Percentiles rank a stretch among this genome's conserved stretches.
Evolutionary conservation across 2,888 invertebrate species (phyloP).

Genomic region (Plebejus anna): DNA sequence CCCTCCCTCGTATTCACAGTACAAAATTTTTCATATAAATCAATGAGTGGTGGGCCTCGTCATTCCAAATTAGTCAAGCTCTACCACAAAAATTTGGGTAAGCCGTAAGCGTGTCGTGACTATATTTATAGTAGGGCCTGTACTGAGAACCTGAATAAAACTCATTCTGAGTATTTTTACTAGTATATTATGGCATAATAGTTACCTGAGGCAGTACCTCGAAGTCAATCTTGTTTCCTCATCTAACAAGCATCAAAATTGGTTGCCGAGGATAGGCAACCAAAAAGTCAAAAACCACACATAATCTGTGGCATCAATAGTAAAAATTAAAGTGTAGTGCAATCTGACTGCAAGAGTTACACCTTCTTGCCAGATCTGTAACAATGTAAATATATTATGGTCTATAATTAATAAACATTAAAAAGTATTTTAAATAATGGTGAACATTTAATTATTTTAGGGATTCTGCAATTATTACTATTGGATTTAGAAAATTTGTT

Average conservation of each 20-base stretch:
- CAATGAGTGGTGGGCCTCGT: too few species aligned
- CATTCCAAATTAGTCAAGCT: too few species aligned
- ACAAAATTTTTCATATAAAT: too few species aligned
- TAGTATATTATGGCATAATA: not conserved
- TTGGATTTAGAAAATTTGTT: not conserved
- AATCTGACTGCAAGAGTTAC: not conserved
- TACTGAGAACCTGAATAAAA: not conserved
- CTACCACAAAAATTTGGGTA: too few species aligned
- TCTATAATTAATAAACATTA: not conserved
- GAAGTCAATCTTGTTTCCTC: not conserved
- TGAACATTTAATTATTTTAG: not conserved
- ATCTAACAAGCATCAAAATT: too few species aligned
- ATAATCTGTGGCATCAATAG: too few species aligned
- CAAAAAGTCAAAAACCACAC: too few species aligned
- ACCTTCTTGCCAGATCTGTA: slow-evolving; percentile 5
- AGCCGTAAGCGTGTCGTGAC: too few species aligned
- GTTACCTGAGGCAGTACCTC: too few species aligned
- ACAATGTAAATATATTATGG: not conserved
- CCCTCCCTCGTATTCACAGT: too few species aligned
- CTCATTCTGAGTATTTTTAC: not conserved
- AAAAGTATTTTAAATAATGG: not conserved
- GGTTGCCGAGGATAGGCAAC: too few species aligned
- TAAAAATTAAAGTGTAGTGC: not conserved
- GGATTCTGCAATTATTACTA: not conserved
- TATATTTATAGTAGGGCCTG: too few species aligned